phyloP scores from a whole-genome alignment of 2,888 invertebrate genomes.

The Alsophila aescularia region DNA sequence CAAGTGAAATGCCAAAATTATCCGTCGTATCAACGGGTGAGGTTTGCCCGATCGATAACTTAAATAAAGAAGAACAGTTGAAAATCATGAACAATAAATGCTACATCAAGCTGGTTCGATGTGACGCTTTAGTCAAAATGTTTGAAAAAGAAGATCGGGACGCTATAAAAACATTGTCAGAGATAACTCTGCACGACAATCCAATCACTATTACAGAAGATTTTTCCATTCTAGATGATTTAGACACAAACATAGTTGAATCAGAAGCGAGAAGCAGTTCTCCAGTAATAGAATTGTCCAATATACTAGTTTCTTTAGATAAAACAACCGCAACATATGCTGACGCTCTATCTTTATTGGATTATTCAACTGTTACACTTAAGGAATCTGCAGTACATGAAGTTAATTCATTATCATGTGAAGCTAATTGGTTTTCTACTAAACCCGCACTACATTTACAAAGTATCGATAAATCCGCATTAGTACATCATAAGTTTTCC shows the following conservation, averaged over 20 bases:
- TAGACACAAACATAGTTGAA: constrained; percentile 13
- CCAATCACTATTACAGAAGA: constrained; percentile 14
- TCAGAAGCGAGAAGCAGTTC: constrained; percentile 44
- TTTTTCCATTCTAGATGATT: constrained; percentile 8
- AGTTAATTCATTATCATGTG: constrained; percentile 15
- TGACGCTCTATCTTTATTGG: constrained; percentile 39
- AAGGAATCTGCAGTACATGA: background rate
- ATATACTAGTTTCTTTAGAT: constrained; percentile 44
- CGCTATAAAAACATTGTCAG: constrained; percentile 1
- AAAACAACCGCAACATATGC: constrained; percentile 3
- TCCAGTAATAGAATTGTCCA: constrained; percentile 59
- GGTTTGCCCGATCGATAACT: background rate
- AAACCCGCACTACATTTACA: constrained; percentile 13
- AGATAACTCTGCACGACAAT: background rate
- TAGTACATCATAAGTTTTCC: background rate
- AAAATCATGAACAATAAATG: constrained; percentile 39
- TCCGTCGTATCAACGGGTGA: background rate
- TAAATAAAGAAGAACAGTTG: constrained; percentile 12
- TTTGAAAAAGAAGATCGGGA: constrained; percentile 9
- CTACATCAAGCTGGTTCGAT: constrained; percentile 55
- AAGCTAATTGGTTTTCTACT: constrained; percentile 10
- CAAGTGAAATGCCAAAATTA: background rate
- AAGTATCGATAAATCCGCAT: background rate
- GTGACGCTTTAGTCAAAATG: constrained; percentile 42
- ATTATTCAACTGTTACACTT: constrained; percentile 8